Conservation (phyloP, 2,888 invertebrate genomes). For the Penaeus monodon region DNA sequence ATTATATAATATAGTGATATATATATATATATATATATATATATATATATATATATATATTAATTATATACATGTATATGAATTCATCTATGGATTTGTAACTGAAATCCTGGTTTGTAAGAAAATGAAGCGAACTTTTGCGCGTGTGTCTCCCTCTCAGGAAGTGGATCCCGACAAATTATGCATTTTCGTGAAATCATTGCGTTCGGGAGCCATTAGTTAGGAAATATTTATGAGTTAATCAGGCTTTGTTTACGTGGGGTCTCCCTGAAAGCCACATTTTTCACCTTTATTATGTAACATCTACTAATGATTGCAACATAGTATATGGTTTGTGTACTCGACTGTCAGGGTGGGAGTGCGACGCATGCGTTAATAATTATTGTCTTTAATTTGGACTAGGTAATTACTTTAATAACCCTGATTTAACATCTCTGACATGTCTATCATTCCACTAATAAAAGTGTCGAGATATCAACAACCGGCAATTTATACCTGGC, state of each 20-base stretch:
- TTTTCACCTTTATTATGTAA: conserved; percentile 40
- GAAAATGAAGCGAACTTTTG: too few relatives aligned
- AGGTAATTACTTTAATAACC: conserved; percentile 39
- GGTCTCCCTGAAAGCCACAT: conserved; percentile 13
- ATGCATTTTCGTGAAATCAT: conserved; percentile 9
- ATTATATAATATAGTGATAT: too few relatives aligned
- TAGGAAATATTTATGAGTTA: conserved; percentile 37
- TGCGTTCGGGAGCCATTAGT: conserved; percentile 6
- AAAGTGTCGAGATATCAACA: conserved; percentile 34
- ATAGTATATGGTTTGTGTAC: conserved; percentile 11
- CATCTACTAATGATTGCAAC: conserved; percentile 40
- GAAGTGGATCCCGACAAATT: too few relatives aligned
- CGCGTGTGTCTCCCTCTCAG: too few relatives aligned
- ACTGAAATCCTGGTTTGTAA: too few relatives aligned
- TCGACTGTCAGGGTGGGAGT: background rate
- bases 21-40: too few relatives aligned
- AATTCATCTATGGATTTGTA: too few relatives aligned
- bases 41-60: too few relatives aligned
- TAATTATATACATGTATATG: too few relatives aligned
- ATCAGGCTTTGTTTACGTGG: conserved; percentile 42
- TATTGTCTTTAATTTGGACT: conserved; percentile 38
- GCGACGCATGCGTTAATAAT: conserved; percentile 26
- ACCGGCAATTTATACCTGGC: conserved; percentile 18
- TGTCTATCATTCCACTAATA: conserved; percentile 40
- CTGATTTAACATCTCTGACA: conserved; percentile 36